Conservation (phyloP, 2,888 invertebrate species). For the Drosophila ustulata region DNA sequence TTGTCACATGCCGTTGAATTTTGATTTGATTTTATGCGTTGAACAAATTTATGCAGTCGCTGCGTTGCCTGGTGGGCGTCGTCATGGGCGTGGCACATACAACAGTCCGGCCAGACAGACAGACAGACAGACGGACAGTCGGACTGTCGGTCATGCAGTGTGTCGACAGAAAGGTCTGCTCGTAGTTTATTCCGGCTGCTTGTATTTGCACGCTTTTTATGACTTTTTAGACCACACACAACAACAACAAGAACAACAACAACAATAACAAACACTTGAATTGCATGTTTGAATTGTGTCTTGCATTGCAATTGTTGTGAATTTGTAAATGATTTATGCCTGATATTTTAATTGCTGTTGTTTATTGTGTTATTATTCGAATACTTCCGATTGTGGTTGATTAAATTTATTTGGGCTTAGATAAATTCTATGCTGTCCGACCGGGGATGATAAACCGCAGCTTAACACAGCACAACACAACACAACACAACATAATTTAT, state of each 20-base stretch:
- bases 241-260: neutral
- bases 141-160: neutral
- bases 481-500: constrained; percentile 46
- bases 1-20: constrained; percentile 81
- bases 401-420: constrained; percentile 77
- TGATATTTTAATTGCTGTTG: constrained; percentile 80
- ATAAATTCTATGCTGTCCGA: constrained; percentile 56
- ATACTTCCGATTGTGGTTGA: constrained; percentile 80
- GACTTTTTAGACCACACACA: constrained; percentile 57
- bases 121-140: neutral
- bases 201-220: constrained; percentile 68
- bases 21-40: constrained; percentile 80
- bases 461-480: constrained; percentile 32
- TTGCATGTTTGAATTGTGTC: constrained; percentile 52
- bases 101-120: neutral
- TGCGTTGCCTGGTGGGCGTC: constrained; percentile 10
- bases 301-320: constrained; percentile 70
- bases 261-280: constrained; percentile 9
- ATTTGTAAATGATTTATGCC: constrained; percentile 79
- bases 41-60: constrained; percentile 75
- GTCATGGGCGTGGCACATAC: constrained; percentile 37
- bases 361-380: constrained; percentile 80
- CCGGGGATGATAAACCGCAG: constrained; percentile 54
- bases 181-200: constrained; percentile 39
- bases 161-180: constrained; percentile 21